phyloP scores from a whole-genome alignment of 2,113 vertebrate genomes.

The Pachypanchax playfairii region DNA sequence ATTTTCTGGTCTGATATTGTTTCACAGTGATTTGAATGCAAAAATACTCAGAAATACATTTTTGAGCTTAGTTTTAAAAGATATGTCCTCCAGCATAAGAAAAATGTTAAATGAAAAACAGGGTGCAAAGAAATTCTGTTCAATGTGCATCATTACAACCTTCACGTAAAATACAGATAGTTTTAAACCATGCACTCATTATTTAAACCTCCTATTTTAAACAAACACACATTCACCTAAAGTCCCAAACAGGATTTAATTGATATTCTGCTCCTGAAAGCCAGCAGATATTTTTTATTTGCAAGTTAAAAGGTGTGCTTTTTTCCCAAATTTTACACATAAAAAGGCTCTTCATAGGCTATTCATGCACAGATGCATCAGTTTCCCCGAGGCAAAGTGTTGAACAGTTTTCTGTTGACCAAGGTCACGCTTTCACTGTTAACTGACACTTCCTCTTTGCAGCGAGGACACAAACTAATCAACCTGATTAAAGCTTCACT shows the following conservation, averaged over 20 bases:
- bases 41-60: too few species aligned
- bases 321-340: slow-evolving; percentile 51
- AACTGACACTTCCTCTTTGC: slow-evolving; percentile 17
- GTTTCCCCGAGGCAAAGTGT: slow-evolving; percentile 40
- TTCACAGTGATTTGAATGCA: too few species aligned
- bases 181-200: too few species aligned
- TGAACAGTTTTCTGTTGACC: slow-evolving; percentile 56
- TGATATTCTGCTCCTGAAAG: slow-evolving; percentile 38
- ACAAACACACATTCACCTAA: slow-evolving; percentile 8
- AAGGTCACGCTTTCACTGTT: slow-evolving; percentile 49
- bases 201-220: too few species aligned
- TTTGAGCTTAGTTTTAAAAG: too few species aligned
- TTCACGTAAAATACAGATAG: too few species aligned
- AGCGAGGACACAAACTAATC: slow-evolving; percentile 29
- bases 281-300: slow-evolving; percentile 45
- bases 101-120: too few species aligned
- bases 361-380: slow-evolving; percentile 49
- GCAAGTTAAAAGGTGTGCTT: slow-evolving; percentile 42
- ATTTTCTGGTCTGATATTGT: too few species aligned
- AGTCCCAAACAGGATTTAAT: slow-evolving; percentile 44
- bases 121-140: too few species aligned
- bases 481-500: not conserved
- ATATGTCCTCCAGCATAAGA: too few species aligned
- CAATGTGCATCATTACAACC: too few species aligned
- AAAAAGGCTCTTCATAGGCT: slow-evolving; percentile 55